phyloP scores from a whole-genome alignment of 2,797 vertebrate genomes.

The Hephaestus fuliginosus region DNA sequence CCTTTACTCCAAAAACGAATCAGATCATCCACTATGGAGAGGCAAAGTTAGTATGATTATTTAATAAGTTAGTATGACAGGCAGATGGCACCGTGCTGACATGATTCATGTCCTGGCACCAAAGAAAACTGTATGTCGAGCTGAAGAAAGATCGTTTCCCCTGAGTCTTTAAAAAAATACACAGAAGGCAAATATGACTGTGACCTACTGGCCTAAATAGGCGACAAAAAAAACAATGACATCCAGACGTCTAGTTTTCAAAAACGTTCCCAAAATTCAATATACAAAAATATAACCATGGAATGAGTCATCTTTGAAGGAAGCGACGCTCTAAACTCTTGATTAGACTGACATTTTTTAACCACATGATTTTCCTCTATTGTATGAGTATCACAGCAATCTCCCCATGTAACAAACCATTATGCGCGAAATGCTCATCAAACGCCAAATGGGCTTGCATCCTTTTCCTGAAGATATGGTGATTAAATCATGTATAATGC shows the following conservation, averaged over 20 bases:
- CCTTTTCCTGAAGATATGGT: constrained; percentile 64
- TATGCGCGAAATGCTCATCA: constrained; percentile 66
- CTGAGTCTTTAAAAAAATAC: constrained; percentile 9
- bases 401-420: constrained; percentile 49
- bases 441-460: constrained; percentile 46
- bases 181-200: not conserved
- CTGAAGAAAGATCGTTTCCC: not conserved
- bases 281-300: constrained; percentile 25
- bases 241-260: constrained; percentile 11
- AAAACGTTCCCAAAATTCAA: not conserved
- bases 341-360: constrained; percentile 20
- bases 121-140: constrained; percentile 11
- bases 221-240: constrained; percentile 1
- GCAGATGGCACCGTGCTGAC: constrained; percentile 29
- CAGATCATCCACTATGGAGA: not conserved
- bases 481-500: constrained; percentile 79
- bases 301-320: constrained; percentile 10
- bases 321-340: not conserved
- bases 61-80: not conserved
- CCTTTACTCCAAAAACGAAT: not conserved
- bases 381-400: constrained; percentile 44
- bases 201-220: constrained; percentile 25
- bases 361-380: constrained; percentile 24
- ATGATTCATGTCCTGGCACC: constrained; percentile 20
- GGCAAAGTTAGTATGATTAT: not conserved